phyloP scores from a whole-genome alignment of 2,797 vertebrate species.

The Lacerta agilis region DNA sequence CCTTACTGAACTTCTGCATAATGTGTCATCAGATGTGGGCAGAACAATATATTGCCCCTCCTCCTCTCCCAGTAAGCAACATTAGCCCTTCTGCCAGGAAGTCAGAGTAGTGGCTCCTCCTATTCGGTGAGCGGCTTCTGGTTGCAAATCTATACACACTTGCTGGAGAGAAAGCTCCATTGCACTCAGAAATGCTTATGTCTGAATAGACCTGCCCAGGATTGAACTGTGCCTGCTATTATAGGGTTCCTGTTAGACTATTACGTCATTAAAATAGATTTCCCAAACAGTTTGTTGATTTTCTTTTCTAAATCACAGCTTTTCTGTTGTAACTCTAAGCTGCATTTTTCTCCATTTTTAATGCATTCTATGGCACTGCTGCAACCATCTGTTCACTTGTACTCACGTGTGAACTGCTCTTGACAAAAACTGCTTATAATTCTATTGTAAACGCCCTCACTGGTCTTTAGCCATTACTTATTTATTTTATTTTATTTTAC shows the following conservation, averaged over 20 bases:
- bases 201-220: too few relatives aligned
- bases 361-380: background rate
- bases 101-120: too few relatives aligned
- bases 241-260: background rate
- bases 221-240: background rate
- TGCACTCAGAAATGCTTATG: too few relatives aligned
- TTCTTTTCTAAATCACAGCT: background rate
- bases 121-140: too few relatives aligned
- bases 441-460: too few relatives aligned
- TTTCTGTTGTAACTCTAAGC: background rate
- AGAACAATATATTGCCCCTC: background rate
- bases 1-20: background rate
- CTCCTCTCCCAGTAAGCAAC: too few relatives aligned
- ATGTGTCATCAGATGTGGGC: constrained; percentile 5
- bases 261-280: background rate
- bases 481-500: too few relatives aligned
- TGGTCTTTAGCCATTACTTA: too few relatives aligned
- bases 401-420: background rate
- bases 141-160: too few relatives aligned
- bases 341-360: background rate
- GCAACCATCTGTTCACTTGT: background rate
- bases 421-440: background rate
- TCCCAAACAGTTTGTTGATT: background rate
- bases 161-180: too few relatives aligned
- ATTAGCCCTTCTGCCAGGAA: too few relatives aligned